phyloP scores from a whole-genome alignment of 2,113 vertebrate species.

The Apodemus speciosus region DNA sequence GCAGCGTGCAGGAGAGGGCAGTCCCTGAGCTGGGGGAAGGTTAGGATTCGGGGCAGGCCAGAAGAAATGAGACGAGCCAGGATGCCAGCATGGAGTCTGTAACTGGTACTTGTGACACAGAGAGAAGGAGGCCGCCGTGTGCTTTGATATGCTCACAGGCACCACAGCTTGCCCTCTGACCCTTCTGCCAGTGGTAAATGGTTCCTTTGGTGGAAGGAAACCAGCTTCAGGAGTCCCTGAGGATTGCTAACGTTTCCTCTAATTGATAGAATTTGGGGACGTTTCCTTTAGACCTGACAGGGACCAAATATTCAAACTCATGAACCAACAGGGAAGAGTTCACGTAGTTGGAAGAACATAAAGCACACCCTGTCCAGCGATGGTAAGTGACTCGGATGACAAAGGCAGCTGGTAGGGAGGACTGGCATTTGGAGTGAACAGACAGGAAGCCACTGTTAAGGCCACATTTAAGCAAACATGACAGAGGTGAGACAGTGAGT shows the following conservation, averaged over 20 bases:
- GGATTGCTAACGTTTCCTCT: not conserved
- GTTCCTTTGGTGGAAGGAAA: not conserved
- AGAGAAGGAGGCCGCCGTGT: not conserved
- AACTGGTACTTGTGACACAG: not conserved
- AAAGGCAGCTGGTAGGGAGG: not conserved
- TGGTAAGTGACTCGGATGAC: not conserved
- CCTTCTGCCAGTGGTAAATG: not conserved
- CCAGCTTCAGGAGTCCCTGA: not conserved
- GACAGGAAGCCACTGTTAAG: too few species aligned
- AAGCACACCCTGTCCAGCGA: not conserved
- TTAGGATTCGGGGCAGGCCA: not conserved
- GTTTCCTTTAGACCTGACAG: not conserved
- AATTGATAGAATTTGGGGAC: not conserved
- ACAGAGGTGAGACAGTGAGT: not conserved
- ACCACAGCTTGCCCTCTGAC: not conserved
- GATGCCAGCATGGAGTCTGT: not conserved
- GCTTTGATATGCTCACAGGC: not conserved
- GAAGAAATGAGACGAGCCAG: not conserved
- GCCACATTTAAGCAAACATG: not conserved
- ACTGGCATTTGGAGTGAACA: not conserved
- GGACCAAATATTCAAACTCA: not conserved
- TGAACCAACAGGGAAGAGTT: not conserved
- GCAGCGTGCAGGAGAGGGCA: not conserved
- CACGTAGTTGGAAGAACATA: not conserved
- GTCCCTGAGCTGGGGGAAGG: not conserved